Conservation (phyloP, 2,113 vertebrate genomes). For the Eurystomus gularis region DNA sequence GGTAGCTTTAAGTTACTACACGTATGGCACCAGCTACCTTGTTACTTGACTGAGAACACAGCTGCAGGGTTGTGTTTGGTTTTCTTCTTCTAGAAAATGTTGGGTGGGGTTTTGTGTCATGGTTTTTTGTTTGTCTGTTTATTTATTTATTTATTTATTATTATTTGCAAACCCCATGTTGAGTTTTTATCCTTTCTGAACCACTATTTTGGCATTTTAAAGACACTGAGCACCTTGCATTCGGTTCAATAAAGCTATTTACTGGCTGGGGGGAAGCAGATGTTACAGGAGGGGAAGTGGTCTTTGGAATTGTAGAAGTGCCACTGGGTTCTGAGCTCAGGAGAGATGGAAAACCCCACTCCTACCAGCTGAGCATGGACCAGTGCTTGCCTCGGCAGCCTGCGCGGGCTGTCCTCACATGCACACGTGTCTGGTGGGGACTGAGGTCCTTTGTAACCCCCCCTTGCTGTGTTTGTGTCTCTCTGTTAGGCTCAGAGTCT, state of each 20-base stretch:
- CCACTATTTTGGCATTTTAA: background rate
- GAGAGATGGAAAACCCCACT: background rate
- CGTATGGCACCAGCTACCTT: background rate
- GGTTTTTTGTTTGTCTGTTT: background rate
- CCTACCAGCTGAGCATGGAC: background rate
- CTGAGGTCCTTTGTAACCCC: background rate
- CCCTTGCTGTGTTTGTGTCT: background rate
- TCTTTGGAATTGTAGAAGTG: background rate
- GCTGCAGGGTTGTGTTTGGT: background rate
- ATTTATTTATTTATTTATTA: background rate
- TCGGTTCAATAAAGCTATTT: background rate
- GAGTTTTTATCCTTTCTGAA: background rate
- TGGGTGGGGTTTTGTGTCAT: background rate
- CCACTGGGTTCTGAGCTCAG: background rate
- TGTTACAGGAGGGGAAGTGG: background rate
- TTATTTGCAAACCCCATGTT: fast-evolving
- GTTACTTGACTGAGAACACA: background rate
- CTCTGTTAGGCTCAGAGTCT: conserved; percentile 76
- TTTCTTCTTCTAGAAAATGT: background rate
- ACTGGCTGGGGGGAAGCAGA: background rate
- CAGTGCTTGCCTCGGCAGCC: background rate
- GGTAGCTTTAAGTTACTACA: background rate
- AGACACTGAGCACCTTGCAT: background rate
- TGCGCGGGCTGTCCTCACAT: background rate
- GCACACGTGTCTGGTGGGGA: fast-evolving